Conservation (phyloP, 2,113 vertebrate genomes). For the Thamnaconus septentrionalis region DNA sequence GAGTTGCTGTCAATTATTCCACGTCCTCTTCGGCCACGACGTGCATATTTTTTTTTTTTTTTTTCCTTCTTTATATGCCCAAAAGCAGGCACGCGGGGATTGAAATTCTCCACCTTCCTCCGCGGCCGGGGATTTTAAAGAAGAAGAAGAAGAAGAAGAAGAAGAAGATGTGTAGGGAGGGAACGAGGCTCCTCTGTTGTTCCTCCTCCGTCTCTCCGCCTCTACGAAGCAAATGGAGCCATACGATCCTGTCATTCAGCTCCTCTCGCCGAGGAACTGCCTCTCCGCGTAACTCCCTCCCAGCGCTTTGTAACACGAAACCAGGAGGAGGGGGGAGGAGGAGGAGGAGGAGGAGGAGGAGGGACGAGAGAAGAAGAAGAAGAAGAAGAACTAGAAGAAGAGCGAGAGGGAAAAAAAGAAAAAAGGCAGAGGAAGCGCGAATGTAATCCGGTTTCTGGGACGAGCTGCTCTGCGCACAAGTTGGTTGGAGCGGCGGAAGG, state of each 20-base stretch:
- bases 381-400: slow-evolving; percentile 33
- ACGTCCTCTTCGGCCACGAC: slow-evolving; percentile 42
- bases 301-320: slow-evolving; percentile 74
- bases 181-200: too few species aligned
- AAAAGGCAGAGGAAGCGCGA: slow-evolving; percentile 36
- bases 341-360: slow-evolving; percentile 18
- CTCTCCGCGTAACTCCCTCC: slow-evolving; percentile 68
- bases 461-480: slow-evolving; percentile 45
- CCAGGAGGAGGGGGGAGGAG: slow-evolving; percentile 58
- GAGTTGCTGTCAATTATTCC: slow-evolving; percentile 67
- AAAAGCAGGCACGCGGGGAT: slow-evolving; percentile 12
- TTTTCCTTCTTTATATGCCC: slow-evolving; percentile 7
- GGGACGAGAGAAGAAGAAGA: slow-evolving; percentile 52
- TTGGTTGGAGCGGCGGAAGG: slow-evolving; percentile 11
- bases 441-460: slow-evolving; percentile 60
- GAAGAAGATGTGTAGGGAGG: too few species aligned
- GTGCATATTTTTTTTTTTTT: slow-evolving; percentile 15
- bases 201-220: not conserved
- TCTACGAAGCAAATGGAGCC: slow-evolving; percentile 47
- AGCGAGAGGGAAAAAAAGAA: slow-evolving; percentile 8
- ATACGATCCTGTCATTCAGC: slow-evolving; percentile 75
- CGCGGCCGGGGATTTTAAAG: too few species aligned
- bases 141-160: too few species aligned
- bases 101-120: too few species aligned
- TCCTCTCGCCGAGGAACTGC: slow-evolving; percentile 70